Conservation (phyloP, 1,140 invertebrate species). For the Platyscapa corneri region DNA sequence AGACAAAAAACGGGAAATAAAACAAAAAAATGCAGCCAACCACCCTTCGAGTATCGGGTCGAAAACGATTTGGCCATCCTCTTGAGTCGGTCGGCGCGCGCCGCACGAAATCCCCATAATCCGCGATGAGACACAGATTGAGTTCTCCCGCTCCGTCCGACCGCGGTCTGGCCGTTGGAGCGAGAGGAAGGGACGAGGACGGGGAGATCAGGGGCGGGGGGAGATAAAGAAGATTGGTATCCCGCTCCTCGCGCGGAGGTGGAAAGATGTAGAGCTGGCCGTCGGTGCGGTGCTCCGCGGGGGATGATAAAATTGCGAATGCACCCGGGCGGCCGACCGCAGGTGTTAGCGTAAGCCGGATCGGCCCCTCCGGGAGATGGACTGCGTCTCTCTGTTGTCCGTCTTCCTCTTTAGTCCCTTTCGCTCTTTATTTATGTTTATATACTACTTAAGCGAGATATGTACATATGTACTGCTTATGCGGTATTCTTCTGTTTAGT, state of each 20-base stretch:
- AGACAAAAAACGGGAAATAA: background rate
- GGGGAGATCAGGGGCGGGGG: too few species aligned
- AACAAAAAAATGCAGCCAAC: background rate
- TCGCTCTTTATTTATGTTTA: background rate
- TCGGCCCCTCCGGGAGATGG: constrained; percentile 52
- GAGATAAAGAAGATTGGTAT: constrained; percentile 70
- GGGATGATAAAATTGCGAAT: constrained; percentile 72
- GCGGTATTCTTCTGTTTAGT: background rate
- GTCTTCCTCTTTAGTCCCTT: background rate
- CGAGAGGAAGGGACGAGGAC: background rate
- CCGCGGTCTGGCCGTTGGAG: too few species aligned
- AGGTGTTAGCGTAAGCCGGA: constrained; percentile 70
- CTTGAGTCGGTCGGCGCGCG: constrained; percentile 6
- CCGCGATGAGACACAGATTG: constrained; percentile 73
- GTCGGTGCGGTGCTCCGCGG: constrained; percentile 50
- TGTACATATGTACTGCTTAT: background rate
- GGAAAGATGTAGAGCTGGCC: constrained; percentile 11
- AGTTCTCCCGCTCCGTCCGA: constrained; percentile 59
- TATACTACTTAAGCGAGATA: background rate
- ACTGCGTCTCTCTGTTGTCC: background rate
- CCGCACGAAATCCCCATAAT: constrained; percentile 70
- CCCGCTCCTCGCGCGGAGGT: constrained; percentile 51
- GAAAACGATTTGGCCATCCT: constrained; percentile 35
- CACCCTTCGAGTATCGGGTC: background rate
- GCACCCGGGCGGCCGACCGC: constrained; percentile 53